These are phyloP conservation scores for Neodiprion fabricii DNA, from an alignment of 1,140 invertebrate genomes.

Conservation along the genomic window DNA sequence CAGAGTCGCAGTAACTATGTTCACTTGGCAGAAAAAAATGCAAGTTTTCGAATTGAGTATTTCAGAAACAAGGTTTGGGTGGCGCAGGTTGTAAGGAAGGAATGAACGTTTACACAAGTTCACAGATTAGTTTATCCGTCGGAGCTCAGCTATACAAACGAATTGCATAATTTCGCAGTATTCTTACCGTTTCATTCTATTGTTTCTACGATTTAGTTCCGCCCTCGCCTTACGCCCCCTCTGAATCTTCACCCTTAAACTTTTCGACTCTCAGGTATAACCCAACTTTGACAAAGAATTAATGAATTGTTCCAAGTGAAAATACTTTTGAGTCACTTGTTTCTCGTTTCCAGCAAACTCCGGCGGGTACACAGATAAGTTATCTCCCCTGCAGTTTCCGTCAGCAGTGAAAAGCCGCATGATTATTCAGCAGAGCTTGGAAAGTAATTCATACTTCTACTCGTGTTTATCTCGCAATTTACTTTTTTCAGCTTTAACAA, in stretches of 20 bases:
- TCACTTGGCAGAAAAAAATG: neutral
- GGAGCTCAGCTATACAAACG: neutral
- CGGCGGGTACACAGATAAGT: neutral
- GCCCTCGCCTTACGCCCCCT: neutral
- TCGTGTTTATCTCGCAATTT: no score
- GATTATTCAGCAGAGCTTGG: no score
- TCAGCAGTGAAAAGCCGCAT: no score
- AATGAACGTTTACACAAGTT: neutral
- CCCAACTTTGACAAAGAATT: neutral
- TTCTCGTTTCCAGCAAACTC: neutral
- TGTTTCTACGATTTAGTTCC: slow-evolving; percentile 5
- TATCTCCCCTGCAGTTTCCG: neutral
- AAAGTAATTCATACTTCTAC: no score
- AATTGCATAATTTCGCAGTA: neutral
- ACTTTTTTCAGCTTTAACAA: no score
- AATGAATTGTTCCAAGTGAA: slow-evolving; percentile 1
- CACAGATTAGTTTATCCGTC: slow-evolving; percentile 2
- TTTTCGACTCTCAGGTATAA: neutral
- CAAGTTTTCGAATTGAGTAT: neutral
- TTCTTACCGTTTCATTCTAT: neutral
- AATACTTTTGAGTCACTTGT: slow-evolving; percentile 2
- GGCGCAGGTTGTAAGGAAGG: neutral
- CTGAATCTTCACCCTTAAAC: neutral
- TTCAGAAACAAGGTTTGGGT: neutral
- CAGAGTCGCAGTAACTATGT: neutral